Conservation (phyloP, 1,140 invertebrate species). For the Palaemon carinicauda region DNA sequence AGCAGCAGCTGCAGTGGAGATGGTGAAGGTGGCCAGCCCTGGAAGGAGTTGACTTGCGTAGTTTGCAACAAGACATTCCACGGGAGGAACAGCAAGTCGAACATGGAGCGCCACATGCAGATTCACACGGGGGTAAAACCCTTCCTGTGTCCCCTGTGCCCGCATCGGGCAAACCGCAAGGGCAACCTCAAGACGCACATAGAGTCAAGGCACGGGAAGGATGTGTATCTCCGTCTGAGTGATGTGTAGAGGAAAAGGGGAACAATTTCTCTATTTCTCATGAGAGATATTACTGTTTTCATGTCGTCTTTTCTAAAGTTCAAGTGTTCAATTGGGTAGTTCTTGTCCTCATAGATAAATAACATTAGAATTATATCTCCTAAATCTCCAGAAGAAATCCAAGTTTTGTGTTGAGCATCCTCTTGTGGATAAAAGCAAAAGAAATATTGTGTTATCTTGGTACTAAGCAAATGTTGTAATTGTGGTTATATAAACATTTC, state of each 20-base stretch:
- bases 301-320: too few relatives aligned
- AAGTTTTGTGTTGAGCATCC: too few relatives aligned
- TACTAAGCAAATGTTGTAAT: too few relatives aligned
- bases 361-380: too few relatives aligned
- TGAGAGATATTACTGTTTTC: neutral
- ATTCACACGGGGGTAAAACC: slow-evolving; percentile 60
- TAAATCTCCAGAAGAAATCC: too few relatives aligned
- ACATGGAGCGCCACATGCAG: slow-evolving; percentile 61
- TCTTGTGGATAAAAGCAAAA: too few relatives aligned
- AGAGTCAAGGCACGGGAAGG: slow-evolving; percentile 29
- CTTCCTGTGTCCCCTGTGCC: slow-evolving; percentile 67
- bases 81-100: slow-evolving; percentile 59
- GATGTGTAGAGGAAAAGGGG: neutral
- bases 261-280: neutral
- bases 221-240: slow-evolving; percentile 24
- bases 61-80: slow-evolving; percentile 61
- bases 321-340: too few relatives aligned
- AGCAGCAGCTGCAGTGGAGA: neutral
- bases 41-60: slow-evolving; percentile 58
- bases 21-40: neutral
- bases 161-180: slow-evolving; percentile 54
- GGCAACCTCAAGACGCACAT: slow-evolving; percentile 55
- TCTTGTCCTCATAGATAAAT: too few relatives aligned
- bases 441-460: too few relatives aligned
- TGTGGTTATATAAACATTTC: too few relatives aligned